Evolutionary conservation across 1,140 invertebrate species (phyloP), one percentile per base, ranked within the genome.

Genomic region (Nasonia vitripennis): DNA sequence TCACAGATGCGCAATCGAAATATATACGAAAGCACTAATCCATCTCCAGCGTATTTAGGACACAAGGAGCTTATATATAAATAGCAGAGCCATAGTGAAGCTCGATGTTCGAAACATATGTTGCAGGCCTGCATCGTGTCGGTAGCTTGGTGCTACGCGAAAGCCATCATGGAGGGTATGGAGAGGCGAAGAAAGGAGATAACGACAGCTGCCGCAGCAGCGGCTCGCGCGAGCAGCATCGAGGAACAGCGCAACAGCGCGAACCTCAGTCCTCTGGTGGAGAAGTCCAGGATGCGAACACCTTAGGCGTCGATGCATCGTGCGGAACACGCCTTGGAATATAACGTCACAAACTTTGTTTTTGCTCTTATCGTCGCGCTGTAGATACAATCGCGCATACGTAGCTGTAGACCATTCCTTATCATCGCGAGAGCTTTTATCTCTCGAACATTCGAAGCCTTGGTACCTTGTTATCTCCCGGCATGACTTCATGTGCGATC

Each of bases 71-170:
- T 45, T 9, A 45, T 6, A 6, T 45, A 45, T 45, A 45, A 45
- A 45, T 45, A 45, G 41, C 9, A 45, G 6, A 45, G 41, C 9
- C 41, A 45, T 45, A 45, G 5, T 45, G 7, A 45, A 45, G 41
- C 41, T 45, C 6, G 41, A 45, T 67, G 17, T n/a, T 67, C 20
- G n/a, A 81, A 45, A 45, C 41, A 45, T 27, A 27, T 75, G 78
- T 89, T 88, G 20, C 67, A 90, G 90, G 73, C 89, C 34, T 82
- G 73, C 31, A 80, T 87, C 31, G 77, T 89, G 62, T 68, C 85
- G 14, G 78, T 85, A 2, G 84, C 85, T 14, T 81, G 81, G 41
- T 90, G 86, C 74, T 91, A 90, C 23, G 62, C 75, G 6, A 90
- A 86, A 41, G 85, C 87, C 0, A 88, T 85, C 7, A 85, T 83